Conservation (phyloP, 2,113 vertebrate species). For the Athene cunicularia region DNA sequence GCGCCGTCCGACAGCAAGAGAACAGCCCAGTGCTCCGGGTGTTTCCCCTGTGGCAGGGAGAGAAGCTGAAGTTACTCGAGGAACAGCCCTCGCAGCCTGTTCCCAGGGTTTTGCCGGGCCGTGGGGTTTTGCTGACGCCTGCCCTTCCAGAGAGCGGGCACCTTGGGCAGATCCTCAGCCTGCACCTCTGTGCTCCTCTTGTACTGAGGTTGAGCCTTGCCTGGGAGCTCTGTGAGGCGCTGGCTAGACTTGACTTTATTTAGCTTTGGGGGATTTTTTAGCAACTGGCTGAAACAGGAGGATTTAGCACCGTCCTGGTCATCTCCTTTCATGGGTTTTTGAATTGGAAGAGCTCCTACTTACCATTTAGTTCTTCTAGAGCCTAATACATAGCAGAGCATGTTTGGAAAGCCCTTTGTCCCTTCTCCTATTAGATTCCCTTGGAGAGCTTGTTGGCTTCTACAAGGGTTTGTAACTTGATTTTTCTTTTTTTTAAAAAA, state of each 20-base stretch:
- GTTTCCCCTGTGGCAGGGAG: background rate
- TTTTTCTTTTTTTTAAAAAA: background rate
- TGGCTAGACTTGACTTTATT: background rate
- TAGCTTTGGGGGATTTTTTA: background rate
- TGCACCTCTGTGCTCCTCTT: background rate
- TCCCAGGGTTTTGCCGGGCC: background rate
- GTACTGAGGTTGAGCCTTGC: background rate
- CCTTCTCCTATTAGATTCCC: background rate
- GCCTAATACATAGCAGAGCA: background rate
- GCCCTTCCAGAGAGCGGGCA: background rate
- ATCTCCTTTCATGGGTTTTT: background rate
- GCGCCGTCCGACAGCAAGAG: background rate
- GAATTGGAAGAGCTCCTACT: background rate
- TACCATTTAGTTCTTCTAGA: background rate
- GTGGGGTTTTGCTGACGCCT: background rate
- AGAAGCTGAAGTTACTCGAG: background rate
- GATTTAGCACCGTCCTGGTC: background rate
- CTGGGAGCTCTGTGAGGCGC: background rate
- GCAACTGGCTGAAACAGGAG: background rate
- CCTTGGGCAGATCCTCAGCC: background rate
- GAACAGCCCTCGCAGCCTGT: rapidly evolving
- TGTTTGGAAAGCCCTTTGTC: background rate
- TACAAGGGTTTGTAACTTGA: background rate
- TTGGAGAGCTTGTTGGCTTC: background rate
- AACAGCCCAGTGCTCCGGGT: background rate